Evolutionary conservation across 2,113 vertebrate genomes (phyloP), one percentile per base, ranked within the genome.

Genomic region (Aegithalos caudatus): DNA sequence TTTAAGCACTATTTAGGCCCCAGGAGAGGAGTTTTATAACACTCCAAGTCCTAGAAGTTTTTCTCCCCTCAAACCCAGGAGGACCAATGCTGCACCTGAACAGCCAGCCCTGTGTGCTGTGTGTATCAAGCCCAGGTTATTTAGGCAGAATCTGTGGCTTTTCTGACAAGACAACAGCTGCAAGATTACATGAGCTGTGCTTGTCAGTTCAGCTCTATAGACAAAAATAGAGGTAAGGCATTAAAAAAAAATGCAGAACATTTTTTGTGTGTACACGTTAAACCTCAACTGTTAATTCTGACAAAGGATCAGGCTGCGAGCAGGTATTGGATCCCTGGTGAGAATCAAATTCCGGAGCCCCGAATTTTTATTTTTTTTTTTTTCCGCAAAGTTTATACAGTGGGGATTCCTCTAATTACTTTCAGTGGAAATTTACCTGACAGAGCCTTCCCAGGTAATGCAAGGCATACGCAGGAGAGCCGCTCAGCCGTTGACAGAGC

Each of bases 401-500:
- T 72, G 94, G 97, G 96, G 96, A 97, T 94, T 96, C 97, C 94
- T 97, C 92, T 97, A 98, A 98, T 98, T 97, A 97, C 97, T 97
- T 98, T 97, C 97, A 95, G 95, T 97, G 98, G 98, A 98, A 97
- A 94, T 97, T 97, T 97, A 97, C 95, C 97, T 97, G 97, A 86
- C 95, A 81, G 90, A 72, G 96, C 95, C 82, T 95, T 96, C 90
- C 86, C 97, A 95, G 97, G 97, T 91, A 97, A 92, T 5, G 58
- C 92, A 47, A 95, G 92, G 96, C 86, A 20, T 67, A 91, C 22
- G 91, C 54, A 2, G 96, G 95, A 93, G 33, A 96, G n/a, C 51
- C 15, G 67, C 77, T 95, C 96, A 94, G 95, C 56, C 14, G 92
- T 58, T 96, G 97, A 95, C 97, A 94, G 95, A 92, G 95, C 92